phyloP scores from a whole-genome alignment of 2,113 vertebrate species.

The Neodontobutis hainanensis region DNA sequence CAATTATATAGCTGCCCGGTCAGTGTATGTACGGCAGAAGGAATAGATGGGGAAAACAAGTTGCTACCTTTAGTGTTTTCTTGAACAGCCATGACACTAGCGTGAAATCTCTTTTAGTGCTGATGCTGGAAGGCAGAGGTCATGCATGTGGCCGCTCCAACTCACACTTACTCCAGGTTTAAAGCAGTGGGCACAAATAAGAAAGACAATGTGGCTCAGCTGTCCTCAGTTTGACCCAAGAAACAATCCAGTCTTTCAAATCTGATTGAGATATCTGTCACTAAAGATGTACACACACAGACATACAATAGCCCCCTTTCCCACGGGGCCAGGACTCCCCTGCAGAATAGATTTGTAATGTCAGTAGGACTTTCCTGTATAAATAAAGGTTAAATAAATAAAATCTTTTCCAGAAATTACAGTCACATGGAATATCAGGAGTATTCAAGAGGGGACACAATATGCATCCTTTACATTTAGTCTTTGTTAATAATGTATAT shows the following conservation, averaged over 20 bases:
- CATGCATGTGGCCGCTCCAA: neutral
- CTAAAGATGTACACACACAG: too few relatives aligned
- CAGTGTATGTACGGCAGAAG: neutral
- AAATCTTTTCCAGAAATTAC: too few relatives aligned
- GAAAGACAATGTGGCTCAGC: neutral
- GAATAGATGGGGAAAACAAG: conserved; percentile 24
- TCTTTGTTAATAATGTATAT: too few relatives aligned
- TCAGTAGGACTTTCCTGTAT: too few relatives aligned
- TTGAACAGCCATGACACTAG: neutral
- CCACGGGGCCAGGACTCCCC: too few relatives aligned
- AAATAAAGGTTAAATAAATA: too few relatives aligned
- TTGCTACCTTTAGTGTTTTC: neutral
- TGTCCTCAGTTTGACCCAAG: neutral
- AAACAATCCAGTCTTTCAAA: neutral
- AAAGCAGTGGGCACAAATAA: neutral
- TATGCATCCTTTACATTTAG: too few relatives aligned
- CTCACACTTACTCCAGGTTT: neutral
- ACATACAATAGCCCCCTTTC: too few relatives aligned
- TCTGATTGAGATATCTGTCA: too few relatives aligned
- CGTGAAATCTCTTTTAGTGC: conserved; percentile 2
- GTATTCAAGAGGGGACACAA: too few relatives aligned
- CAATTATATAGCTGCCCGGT: conserved; percentile 50
- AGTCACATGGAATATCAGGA: too few relatives aligned
- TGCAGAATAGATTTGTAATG: too few relatives aligned
- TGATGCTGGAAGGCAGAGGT: neutral